phyloP scores from a whole-genome alignment of 2,113 vertebrate species.

The Brienomyrus longianalis region DNA sequence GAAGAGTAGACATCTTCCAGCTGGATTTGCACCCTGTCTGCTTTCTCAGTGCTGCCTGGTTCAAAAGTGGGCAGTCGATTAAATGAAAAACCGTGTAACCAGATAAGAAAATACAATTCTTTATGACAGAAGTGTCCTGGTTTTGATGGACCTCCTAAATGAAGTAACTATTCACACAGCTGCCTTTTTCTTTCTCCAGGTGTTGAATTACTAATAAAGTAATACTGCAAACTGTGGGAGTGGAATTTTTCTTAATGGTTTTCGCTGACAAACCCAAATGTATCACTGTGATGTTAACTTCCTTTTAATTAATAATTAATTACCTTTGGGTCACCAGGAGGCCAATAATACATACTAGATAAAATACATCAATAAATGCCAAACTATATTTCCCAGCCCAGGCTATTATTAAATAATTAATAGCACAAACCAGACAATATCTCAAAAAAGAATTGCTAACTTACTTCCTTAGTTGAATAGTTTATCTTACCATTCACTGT shows the following conservation, averaged over 20 bases:
- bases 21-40: not conserved
- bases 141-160: not conserved
- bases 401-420: not conserved
- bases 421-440: not conserved
- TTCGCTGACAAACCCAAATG: not conserved
- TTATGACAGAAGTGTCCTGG: not conserved
- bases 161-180: not conserved
- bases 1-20: conserved; percentile 17
- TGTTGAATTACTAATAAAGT: not conserved
- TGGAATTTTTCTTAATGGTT: not conserved
- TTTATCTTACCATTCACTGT: not conserved
- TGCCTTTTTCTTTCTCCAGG: not conserved
- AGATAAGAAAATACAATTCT: not conserved
- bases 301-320: not conserved
- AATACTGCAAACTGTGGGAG: not conserved
- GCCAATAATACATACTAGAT: not conserved
- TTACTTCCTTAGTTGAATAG: not conserved
- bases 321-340: not conserved
- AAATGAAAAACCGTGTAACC: not conserved
- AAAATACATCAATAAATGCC: not conserved
- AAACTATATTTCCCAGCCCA: not conserved
- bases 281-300: not conserved
- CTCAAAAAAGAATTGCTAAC: not conserved
- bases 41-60: not conserved
- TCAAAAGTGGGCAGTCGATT: not conserved